Evolutionary conservation across 1,140 invertebrate genomes (phyloP), one percentile per base, ranked within the genome.

Genomic region (Chelonus insularis): DNA sequence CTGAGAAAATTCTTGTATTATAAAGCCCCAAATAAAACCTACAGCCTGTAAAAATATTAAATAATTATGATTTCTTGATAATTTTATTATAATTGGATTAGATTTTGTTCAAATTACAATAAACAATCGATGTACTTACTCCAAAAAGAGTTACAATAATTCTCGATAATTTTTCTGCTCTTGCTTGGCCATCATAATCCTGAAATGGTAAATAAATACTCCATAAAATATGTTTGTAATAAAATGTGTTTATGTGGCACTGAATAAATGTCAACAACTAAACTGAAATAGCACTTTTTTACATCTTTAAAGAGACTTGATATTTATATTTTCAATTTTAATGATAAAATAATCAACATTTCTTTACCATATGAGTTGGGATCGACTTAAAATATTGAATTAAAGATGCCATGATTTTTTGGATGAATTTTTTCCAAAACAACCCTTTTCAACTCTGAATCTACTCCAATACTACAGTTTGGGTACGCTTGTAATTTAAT

Each of bases 1-100:
- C 76, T 96, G 93, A 0, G 94, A 97, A 76, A 97, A 97, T 78
- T 96, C 93, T 80, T 98, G 94, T 70, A 95, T 93, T 16, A 93
- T 86, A 60, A 95, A 96, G n/a, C 95, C 95, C 89, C 92, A 95
- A 45, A 92, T 81, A 23, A 97, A 86, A 16, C 95, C 95, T 57
- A 96, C 90, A 59, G 89, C 86, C 87, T 89, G 68, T 47, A 64
- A 37, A 54, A 63, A 43, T 75, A 75, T 61, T 62, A 60, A 72
- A 43, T 63, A 62, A 72, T n/a, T n/a, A n/a, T n/a, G n/a, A n/a
- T n/a, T n/a, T n/a, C n/a, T n/a, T n/a, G n/a, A n/a, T n/a, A n/a
- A n/a, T n/a, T n/a, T n/a, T n/a, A n/a, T n/a, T n/a, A 56, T 43
- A 58, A 36, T 62, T n/a, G 5, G 25, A 54, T 6, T 11, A 25